Evolutionary conservation across 1,140 invertebrate genomes (phyloP), one percentile per base, ranked within the genome.

Genomic region (Agrypnia vestita): DNA sequence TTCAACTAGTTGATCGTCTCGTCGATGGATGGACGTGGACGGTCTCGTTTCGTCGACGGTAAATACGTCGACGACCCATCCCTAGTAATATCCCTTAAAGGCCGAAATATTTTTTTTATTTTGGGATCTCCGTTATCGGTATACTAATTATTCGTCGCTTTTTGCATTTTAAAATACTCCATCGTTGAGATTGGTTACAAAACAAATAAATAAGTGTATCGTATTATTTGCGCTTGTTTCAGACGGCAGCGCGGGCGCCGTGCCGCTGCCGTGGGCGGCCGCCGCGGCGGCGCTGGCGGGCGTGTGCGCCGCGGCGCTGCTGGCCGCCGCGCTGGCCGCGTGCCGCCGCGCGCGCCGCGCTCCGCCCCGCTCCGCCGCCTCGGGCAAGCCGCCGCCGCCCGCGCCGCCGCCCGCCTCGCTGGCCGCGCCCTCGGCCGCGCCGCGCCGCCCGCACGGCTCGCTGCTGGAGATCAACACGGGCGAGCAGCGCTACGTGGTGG

Each of bases 191-290:
- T n/a, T n/a, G n/a, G n/a, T n/a, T n/a, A n/a, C n/a, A n/a, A n/a
- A n/a, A n/a, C n/a, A n/a, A n/a, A n/a, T 35, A 35, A 35, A 35
- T 1, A 35, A 35, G 25, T 35, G 25, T 6, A 35, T 35, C 25
- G 6, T 59, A 59, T 64, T 43, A 47, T 49, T 15, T 74, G 4
- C 11, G 19, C 19, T 35, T 71, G 85, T 90, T 86, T 74, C 85
- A 93, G 93, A 94, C 86, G 91, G 90, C 55, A 89, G 86, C 64
- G 90, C 87, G 6, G 93, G 90, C 62, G 89, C 93, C 79, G 84
- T 93, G 53, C 92, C 93, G 9, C 84, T 94, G 44, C 90, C 92
- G 17, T 51, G 88, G 92, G 25, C 86, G 93, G 43, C 84, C 93
- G 13, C 91, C 92, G 35, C 93, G 92, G 79, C 82, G 10, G 91